Base-by-base conservation (phyloP, 2,113 vertebrate species). In the Dascyllus trimaculatus region DNA sequence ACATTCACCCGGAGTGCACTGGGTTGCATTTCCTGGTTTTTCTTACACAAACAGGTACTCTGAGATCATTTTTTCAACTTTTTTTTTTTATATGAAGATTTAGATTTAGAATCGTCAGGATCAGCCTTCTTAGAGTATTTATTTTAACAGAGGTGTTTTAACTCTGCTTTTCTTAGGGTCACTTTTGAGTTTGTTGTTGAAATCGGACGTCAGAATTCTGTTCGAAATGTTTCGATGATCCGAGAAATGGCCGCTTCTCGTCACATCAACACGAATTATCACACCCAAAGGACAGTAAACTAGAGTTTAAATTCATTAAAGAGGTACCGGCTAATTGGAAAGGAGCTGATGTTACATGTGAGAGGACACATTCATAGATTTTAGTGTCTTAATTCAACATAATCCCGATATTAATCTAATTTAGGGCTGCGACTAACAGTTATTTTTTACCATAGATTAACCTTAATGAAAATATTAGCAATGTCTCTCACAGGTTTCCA, bases 121-220 rank as follows among this genome's bases (percentile, higher is more conserved):
- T 70, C 17, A 56, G 56, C 77, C 58, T 67, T 32, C 1, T 74
- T 69, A 71, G 73, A 75, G 64, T 81, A 69, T 89, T 86, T 87
- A 87, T 87, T 91, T 77, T 72, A 79, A 66, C 65, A 76, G 72
- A 78, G 78, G 82, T 79, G 26, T 53, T 61, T 76, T 21, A 69
- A 22, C 78, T 89, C 81, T 64, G 71, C 80, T 72, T 70, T 40
- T 56, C 45, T 75, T 69, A 51, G 75, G 13, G 14, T 70, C 59
- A 49, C 14, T 22, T 64, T 40, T 15, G 24, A 9, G 57, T 52
- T 72, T 15, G 24, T 54, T 26, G 43, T 71, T 81, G 13, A 64
- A 72, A 46, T 61, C 40, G 24, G 2, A 63, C 22, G 22, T 26
- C 61, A 46, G 57, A 59, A 18, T 32, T 40, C 35, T 51, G 75